phyloP scores from a whole-genome alignment of 1,140 invertebrate genomes.

The Aphaenogaster floridana region DNA sequence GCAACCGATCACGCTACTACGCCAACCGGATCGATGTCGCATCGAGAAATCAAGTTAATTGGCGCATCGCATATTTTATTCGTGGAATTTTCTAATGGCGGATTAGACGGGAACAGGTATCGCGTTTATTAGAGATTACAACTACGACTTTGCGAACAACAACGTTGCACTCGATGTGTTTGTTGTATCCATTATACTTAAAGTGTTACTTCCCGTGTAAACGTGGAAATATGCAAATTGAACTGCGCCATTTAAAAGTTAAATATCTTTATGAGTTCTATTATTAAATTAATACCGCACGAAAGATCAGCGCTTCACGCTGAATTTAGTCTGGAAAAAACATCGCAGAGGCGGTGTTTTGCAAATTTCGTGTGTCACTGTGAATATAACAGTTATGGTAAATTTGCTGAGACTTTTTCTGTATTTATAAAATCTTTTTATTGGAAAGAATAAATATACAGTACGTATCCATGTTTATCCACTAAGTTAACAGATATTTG shows the following conservation, averaged over 20 bases:
- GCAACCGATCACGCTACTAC: background rate
- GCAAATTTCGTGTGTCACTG: constrained; percentile 5
- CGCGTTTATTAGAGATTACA: constrained; percentile 14
- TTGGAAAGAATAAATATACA: constrained; percentile 38
- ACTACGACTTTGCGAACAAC: background rate
- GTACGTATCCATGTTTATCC: background rate
- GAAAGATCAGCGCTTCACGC: background rate
- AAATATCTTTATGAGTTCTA: constrained; percentile 29
- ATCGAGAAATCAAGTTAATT: constrained; percentile 20
- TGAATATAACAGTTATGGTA: background rate
- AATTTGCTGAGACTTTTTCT: constrained; percentile 29
- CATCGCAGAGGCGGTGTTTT: background rate
- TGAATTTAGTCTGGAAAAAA: constrained; percentile 36
- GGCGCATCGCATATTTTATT: background rate
- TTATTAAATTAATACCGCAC: constrained; percentile 40
- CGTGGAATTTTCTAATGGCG: background rate
- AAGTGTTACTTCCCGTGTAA: background rate
- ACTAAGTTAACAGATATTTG: constrained; percentile 29
- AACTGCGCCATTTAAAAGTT: constrained; percentile 40
- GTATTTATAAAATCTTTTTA: constrained; percentile 52
- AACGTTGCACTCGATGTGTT: background rate
- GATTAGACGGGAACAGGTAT: background rate
- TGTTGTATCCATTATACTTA: constrained; percentile 18
- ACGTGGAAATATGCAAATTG: constrained; percentile 14
- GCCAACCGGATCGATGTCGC: constrained; percentile 10